A percentile compares a stretch with the other conserved stretches of the same genome.
Conservation (phyloP, 2,113 vertebrate genomes). For the Engraulis encrasicolus region DNA sequence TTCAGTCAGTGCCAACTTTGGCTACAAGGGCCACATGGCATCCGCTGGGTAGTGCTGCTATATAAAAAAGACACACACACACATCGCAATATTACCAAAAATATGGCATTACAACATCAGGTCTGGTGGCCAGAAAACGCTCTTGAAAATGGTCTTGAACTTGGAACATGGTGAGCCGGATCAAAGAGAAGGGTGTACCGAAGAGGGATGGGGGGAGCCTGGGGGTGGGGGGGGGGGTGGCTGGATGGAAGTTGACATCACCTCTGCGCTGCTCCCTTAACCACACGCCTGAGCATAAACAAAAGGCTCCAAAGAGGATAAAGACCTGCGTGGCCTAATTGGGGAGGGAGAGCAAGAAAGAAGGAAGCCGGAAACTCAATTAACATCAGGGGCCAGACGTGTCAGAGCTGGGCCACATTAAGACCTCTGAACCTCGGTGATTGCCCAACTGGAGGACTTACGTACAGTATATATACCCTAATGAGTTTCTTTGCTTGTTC, state of each 20-base stretch:
- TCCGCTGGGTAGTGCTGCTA: neutral
- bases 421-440: constrained; percentile 46
- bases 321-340: constrained; percentile 67
- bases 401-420: constrained; percentile 62
- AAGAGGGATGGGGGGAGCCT: too few relatives aligned
- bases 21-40: neutral
- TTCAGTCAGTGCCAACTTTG: too few relatives aligned
- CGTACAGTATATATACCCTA: too few relatives aligned
- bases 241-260: constrained; percentile 67
- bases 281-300: constrained; percentile 58
- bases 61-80: too few relatives aligned
- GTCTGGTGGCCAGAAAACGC: neutral
- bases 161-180: constrained; percentile 27
- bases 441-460: constrained; percentile 56
- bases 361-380: constrained; percentile 72
- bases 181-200: constrained; percentile 56
- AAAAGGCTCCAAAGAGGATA: constrained; percentile 64
- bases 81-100: neutral
- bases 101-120: constrained; percentile 2
- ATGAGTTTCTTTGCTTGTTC: constrained; percentile 53
- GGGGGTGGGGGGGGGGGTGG: too few relatives aligned
- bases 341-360: too few relatives aligned
- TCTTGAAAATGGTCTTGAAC: constrained; percentile 6
- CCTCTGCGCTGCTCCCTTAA: constrained; percentile 61
- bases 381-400: constrained; percentile 68